Percentiles rank a stretch among this genome's conserved stretches.
These are phyloP conservation scores for Tenthredo mesomela DNA, from an alignment of 2,888 invertebrate species.

Conservation along the genomic window DNA sequence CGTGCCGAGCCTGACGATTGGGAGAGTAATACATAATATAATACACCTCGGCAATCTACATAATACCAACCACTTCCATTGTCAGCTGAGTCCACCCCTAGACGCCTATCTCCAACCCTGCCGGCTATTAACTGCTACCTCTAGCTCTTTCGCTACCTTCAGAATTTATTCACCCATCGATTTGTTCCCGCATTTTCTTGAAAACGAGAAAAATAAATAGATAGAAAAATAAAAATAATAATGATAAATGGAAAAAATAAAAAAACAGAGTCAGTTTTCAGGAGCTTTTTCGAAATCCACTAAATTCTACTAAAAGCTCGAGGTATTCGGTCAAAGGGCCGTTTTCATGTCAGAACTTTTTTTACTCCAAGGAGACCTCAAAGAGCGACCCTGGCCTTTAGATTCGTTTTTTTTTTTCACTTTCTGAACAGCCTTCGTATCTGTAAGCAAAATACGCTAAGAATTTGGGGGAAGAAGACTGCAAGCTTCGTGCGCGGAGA, in stretches of 20 bases:
- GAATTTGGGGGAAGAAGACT: neutral
- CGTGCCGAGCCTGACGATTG: conserved; percentile 54
- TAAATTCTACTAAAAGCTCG: neutral
- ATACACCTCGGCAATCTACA: conserved; percentile 54
- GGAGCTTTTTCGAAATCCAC: neutral
- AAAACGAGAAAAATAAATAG: neutral
- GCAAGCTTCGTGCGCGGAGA: neutral
- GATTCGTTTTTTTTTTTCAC: neutral
- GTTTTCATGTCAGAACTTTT: neutral
- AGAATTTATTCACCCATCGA: neutral
- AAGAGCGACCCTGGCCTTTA: neutral
- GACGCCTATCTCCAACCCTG: conserved; percentile 52
- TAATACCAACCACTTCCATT: conserved; percentile 45
- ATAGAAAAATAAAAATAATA: neutral
- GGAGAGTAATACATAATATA: conserved; percentile 52
- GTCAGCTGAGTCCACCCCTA: conserved; percentile 41
- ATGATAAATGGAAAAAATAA: neutral
- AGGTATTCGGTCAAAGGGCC: neutral
- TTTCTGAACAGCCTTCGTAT: neutral
- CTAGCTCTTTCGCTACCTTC: neutral
- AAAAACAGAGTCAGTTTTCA: neutral
- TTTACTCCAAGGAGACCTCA: neutral
- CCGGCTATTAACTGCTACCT: neutral
- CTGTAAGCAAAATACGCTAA: neutral
- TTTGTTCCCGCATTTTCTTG: neutral